These are phyloP conservation scores for Agrochola circellaris DNA, from an alignment of 2,888 invertebrate genomes.

Conservation along the genomic window DNA sequence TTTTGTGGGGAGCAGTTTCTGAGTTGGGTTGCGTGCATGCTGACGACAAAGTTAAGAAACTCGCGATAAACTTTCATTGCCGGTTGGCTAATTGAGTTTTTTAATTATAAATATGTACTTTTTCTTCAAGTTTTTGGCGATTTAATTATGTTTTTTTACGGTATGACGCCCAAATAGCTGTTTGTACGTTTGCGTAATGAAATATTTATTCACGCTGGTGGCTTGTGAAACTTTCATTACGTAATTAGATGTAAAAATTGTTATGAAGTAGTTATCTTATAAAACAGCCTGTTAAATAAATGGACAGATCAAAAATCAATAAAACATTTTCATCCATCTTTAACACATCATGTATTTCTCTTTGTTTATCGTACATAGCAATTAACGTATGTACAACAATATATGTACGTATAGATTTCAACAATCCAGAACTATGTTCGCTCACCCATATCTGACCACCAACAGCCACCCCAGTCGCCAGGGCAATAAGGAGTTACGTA, in stretches of 20 bases:
- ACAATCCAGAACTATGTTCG: constrained; percentile 28
- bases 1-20: constrained; percentile 85
- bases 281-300: background rate
- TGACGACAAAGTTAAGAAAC: constrained; percentile 82
- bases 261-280: too few relatives aligned
- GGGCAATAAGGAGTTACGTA: constrained; percentile 58
- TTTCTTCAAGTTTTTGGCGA: constrained; percentile 43
- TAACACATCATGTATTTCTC: background rate
- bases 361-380: constrained; percentile 3
- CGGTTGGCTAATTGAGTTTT: constrained; percentile 80
- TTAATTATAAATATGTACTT: constrained; percentile 71
- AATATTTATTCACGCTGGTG: constrained; percentile 23
- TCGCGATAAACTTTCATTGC: constrained; percentile 79
- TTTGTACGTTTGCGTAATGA: constrained; percentile 43
- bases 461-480: constrained; percentile 42
- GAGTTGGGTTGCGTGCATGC: constrained; percentile 83
- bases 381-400: background rate
- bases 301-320: background rate
- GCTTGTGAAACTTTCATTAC: background rate
- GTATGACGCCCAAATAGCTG: constrained; percentile 37
- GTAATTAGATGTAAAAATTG: background rate
- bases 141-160: constrained; percentile 49
- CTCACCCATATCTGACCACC: constrained; percentile 37
- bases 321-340: background rate
- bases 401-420: constrained; percentile 4